Conservation (phyloP, 92 coral and sea anemone species). For the Porites evermanni region DNA sequence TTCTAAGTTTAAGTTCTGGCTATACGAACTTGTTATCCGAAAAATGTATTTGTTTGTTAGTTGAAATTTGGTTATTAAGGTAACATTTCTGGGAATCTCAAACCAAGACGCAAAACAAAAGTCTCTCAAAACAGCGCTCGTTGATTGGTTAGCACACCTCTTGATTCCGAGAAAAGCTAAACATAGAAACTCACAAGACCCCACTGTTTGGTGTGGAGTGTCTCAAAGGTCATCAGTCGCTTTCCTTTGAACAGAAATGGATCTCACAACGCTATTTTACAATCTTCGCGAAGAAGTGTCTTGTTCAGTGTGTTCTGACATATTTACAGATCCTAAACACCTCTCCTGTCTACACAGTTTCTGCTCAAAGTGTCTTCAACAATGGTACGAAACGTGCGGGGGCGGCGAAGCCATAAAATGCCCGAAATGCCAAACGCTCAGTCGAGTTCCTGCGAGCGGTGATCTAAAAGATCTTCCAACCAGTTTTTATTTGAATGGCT, state of each 20-base stretch:
- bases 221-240: background rate
- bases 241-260: background rate
- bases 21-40: too few relatives aligned
- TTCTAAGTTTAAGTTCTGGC: too few relatives aligned
- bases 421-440: background rate
- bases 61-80: too few relatives aligned
- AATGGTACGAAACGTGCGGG: background rate
- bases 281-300: background rate
- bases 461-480: background rate
- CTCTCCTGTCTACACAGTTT: background rate
- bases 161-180: background rate
- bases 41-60: too few relatives aligned
- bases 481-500: background rate
- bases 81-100: too few relatives aligned
- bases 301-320: background rate
- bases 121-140: background rate
- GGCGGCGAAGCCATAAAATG: background rate
- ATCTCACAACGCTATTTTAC: background rate
- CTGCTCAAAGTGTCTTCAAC: background rate
- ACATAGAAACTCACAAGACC: background rate
- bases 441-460: background rate
- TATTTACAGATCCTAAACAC: background rate
- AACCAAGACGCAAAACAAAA: background rate
- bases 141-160: background rate
- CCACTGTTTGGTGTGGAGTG: too few relatives aligned